Evolutionary conservation across 2,113 vertebrate species (phyloP), one percentile per base, ranked within the genome.

Genomic region (Lophura nycthemera): DNA sequence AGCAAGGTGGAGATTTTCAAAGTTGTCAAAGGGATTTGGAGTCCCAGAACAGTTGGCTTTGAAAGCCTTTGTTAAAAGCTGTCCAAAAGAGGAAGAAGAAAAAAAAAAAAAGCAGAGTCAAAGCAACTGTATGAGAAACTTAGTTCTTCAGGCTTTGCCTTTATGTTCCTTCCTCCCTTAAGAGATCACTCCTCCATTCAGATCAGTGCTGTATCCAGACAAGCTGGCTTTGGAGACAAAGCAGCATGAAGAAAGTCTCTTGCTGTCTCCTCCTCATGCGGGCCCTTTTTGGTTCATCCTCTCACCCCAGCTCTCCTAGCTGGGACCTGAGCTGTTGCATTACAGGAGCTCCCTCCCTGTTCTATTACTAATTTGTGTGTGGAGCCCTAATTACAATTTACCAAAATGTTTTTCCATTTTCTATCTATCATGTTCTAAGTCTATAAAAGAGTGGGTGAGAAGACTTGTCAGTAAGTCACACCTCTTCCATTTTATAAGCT

Each of bases 381-480:
- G 1, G 61, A 93, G 66, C 30, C 85, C 94, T 95, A 97, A 97
- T 96, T 93, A 95, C 83, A 92, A 90, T 93, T 95, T 95, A 96
- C 90, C 85, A 78, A 95, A 95, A 95, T 91, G 94, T 97, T 97
- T 95, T 95, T 93, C 88, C 94, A 95, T 93, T 93, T 96, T 95
- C 91, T 79, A 91, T 96, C 96, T 88, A 91, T 97, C 96, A 73
- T 88, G 18, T 92, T 95, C 93, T 95, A 93, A 91, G 91, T 94
- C 96, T 95, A 84, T 90, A 30, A 95, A 95, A 82, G 91, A 93
- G 94, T 97, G 92, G 93, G 95, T 92, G 96, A 97, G 92, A 96
- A 95, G 88, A 86, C 93, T 95, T 96, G 95, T 97, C 95, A 97
- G 94, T 93, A 96, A 97, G 94, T 97, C 93, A 97, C 93, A 96